phyloP scores from a whole-genome alignment of 2,888 invertebrate genomes.

The Chymomyza procnemis region DNA sequence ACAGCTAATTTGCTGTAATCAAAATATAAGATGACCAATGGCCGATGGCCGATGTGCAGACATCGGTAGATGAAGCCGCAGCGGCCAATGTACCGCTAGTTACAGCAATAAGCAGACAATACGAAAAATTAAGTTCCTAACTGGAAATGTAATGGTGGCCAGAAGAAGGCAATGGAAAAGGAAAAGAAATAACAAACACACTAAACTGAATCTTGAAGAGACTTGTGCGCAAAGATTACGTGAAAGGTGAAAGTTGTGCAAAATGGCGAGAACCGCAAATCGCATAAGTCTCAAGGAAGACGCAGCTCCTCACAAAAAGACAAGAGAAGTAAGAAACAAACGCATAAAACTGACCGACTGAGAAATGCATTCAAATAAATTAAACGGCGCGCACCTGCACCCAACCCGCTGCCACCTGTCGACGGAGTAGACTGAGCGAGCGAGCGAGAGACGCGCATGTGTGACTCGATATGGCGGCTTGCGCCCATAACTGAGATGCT shows the following conservation, averaged over 20 bases:
- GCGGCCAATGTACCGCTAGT: constrained; percentile 64
- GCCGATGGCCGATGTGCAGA: neutral
- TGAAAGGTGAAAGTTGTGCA: constrained; percentile 78
- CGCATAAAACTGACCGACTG: neutral
- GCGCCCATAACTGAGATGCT: constrained; percentile 2
- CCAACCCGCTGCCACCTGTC: constrained; percentile 43
- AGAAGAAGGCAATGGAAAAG: neutral
- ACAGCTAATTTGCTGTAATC: neutral
- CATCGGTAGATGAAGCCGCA: neutral
- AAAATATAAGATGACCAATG: neutral
- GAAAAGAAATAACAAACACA: constrained; percentile 3
- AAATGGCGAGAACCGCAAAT: constrained; percentile 28
- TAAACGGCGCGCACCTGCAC: neutral
- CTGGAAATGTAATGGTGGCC: constrained; percentile 31
- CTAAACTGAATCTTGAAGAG: neutral
- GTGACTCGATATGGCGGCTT: neutral
- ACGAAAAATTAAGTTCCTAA: constrained; percentile 38
- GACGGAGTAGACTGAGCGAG: neutral
- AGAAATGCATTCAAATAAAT: neutral
- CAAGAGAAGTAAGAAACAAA: neutral
- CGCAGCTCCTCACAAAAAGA: neutral
- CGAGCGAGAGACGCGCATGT: neutral
- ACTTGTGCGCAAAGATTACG: constrained; percentile 71
- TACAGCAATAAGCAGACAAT: constrained; percentile 57
- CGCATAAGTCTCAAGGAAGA: neutral